Evolutionary conservation across 64 coral and sea anemone species (phyloP), one percentile per base, ranked within the genome.

Genomic region (Dendronephthya gigantea): DNA sequence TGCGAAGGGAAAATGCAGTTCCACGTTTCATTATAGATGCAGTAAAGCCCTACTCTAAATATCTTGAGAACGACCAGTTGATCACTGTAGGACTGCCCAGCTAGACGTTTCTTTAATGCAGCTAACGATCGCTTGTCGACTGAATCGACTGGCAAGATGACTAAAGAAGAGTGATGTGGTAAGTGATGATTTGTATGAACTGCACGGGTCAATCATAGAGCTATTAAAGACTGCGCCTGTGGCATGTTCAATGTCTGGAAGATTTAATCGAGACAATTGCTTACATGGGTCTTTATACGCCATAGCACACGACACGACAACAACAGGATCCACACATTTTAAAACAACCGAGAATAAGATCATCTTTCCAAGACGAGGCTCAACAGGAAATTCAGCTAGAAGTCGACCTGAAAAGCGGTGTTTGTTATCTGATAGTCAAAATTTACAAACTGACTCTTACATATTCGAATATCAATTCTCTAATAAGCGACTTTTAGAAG

Each of bases 211-310:
- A n/a, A 66, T 17, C 19, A 30, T 5, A n/a, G 58, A 15, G 29
- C 58, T 15, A 66, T n/a, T n/a, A 30, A 66, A 66, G 41, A 45
- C 41, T 45, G 41, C 11, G 41, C 41, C 41, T 6, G 41, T 45
- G 41, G 41, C 11, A 45, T 22, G 58, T 5, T 66, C 19, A 66
- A 22, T 30, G 22, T n/a, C 58, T 66, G 58, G 58, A 30, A 36
- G 72, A 79, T 79, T 79, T 10, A 5, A 30, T 33, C 29, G 72
- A 39, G 29, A 35, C 34, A 29, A 79, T 28, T 79, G 40, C 95
- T 98, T 48, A 98, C 95, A 98, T 41, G 95, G 95, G 84, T 98
- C 95, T 50, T 92, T 85, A 33, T 98, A 98, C 0, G 95, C 95
- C 39, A 98, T 52, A 11, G 95, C 92, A 91, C 95, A 93, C 34